Base-by-base conservation (phyloP, 2,113 vertebrate genomes). In the Gadus chalcogrammus region DNA sequence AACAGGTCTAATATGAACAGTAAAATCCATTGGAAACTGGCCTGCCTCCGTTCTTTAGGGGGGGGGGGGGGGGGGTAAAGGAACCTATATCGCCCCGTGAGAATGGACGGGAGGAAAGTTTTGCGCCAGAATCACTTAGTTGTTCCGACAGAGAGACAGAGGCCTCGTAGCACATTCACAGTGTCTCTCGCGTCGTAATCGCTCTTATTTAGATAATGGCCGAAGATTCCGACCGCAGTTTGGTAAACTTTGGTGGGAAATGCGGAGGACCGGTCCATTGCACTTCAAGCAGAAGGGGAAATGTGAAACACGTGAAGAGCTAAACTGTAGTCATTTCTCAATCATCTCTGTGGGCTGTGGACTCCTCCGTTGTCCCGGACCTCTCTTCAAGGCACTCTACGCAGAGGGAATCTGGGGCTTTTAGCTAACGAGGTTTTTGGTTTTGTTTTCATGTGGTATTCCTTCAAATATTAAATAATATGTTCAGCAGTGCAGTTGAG, bases 301-400 rank as follows among this genome's bases (percentile, higher is more conserved):
- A 90, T 84, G 81, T 77, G 83, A 88, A 89, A 83, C 88, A 89
- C 71, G 67, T 81, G 82, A 89, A 73, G 58, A 81, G 63, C 73
- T 76, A 76, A 74, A 73, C 78, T 71, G 71, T 0, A 73, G 71
- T 81, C 65, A 79, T 88, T 87, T 83, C 78, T 73, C 72, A 79
- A 76, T 78, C 61, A 83, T 78, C 62, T 60, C 68, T 79, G 76
- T 8, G 70, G 78, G 69, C 3, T 28, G 28, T 48, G 53, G 15
- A 28, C 61, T 48, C 28, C 15, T 20, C 31, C 24, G 7, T 22
- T 58, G 6, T 15, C 24, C 62, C 17, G 4, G 59, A 48, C 42
- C 31, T 35, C 31, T 35, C 31, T 35, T 55, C 12, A 55, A 16
- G 53, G 53, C 16, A 20, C 62, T 65, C 12, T 28, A 38, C 4